phyloP scores from a whole-genome alignment of 2,797 vertebrate species.

The Harpagifer antarcticus region DNA sequence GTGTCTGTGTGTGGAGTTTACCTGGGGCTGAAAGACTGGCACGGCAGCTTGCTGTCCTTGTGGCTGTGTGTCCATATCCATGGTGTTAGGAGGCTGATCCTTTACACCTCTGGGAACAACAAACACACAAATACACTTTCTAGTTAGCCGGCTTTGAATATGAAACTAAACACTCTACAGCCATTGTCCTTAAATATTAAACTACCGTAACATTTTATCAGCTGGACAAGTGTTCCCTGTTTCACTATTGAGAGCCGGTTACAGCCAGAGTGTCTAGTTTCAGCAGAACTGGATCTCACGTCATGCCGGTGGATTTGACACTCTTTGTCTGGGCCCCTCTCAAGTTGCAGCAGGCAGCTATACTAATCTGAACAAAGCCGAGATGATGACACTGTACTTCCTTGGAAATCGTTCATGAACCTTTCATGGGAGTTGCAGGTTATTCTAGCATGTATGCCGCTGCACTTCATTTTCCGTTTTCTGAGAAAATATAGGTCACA shows the following conservation, averaged over 20 bases:
- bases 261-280: slow-evolving; percentile 56
- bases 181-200: background rate
- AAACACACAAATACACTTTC: slow-evolving; percentile 45
- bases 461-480: slow-evolving; percentile 44
- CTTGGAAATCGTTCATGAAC: slow-evolving; percentile 39
- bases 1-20: slow-evolving; percentile 59
- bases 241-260: slow-evolving; percentile 12
- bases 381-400: slow-evolving; percentile 35
- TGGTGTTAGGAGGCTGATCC: slow-evolving; percentile 82
- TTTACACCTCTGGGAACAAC: slow-evolving; percentile 79
- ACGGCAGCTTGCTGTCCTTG: slow-evolving; percentile 91
- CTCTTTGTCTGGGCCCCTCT: slow-evolving; percentile 63
- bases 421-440: slow-evolving; percentile 50
- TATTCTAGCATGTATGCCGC: slow-evolving; percentile 22
- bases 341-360: slow-evolving; percentile 50
- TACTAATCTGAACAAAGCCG: slow-evolving; percentile 44
- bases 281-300: slow-evolving; percentile 58
- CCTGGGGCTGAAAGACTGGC: slow-evolving; percentile 93
- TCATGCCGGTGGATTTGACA: slow-evolving; percentile 61
- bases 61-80: slow-evolving; percentile 96
- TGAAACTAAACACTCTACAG: background rate
- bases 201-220: too few species aligned
- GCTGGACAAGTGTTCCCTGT: background rate
- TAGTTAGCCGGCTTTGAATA: slow-evolving; percentile 25
- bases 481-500: slow-evolving; percentile 43